Percentiles rank a stretch among this genome's conserved stretches.
Conservation (phyloP, 2,113 vertebrate species). For the Corapipo altera region DNA sequence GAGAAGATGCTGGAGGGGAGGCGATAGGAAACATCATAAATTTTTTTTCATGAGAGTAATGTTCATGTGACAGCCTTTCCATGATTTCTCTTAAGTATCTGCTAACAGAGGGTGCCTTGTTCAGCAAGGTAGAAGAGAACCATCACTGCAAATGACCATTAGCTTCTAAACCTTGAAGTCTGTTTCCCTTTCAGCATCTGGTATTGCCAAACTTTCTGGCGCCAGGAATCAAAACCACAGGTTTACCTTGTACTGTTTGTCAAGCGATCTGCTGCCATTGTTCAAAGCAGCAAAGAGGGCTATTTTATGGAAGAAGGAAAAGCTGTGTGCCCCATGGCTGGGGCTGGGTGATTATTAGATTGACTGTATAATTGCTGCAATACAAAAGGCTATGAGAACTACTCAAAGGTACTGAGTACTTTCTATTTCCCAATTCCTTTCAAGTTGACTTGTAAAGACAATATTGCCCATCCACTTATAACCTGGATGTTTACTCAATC, state of each 20-base stretch:
- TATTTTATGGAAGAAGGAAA: background rate
- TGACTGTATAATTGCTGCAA: background rate
- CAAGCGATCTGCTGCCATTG: background rate
- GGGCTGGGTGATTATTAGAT: background rate
- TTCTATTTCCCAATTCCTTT: background rate
- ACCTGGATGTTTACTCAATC: background rate
- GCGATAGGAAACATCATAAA: background rate
- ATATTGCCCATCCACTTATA: background rate
- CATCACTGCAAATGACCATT: background rate
- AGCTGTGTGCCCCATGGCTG: background rate
- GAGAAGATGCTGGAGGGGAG: background rate
- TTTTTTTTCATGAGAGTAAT: background rate
- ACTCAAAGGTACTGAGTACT: background rate
- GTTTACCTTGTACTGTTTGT: background rate
- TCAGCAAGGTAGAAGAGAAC: background rate
- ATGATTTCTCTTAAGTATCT: background rate
- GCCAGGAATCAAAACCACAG: background rate
- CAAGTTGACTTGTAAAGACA: background rate
- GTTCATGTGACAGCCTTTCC: background rate
- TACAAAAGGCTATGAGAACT: background rate
- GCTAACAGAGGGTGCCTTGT: background rate
- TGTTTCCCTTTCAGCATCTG: background rate
- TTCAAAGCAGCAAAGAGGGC: background rate
- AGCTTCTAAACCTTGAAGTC: background rate
- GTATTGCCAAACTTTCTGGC: background rate